Percentiles rank a stretch among this genome's conserved stretches.
Evolutionary conservation across 2,888 invertebrate species (phyloP).

Genomic region (Coecobrya sp.): DNA sequence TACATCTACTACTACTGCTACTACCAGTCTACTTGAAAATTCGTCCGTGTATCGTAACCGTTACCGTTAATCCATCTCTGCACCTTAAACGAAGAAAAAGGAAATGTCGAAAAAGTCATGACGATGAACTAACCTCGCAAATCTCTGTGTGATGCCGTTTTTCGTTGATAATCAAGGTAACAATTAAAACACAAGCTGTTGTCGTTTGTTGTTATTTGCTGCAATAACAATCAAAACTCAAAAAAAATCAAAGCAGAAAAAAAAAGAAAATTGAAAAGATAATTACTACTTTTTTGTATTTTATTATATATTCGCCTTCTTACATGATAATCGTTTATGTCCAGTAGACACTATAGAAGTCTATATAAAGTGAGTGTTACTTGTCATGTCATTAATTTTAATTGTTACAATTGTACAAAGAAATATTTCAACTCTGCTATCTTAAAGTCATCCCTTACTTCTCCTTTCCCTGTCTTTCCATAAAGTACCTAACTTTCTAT

Average conservation of each 20-base stretch:
- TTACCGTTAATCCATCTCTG: background rate
- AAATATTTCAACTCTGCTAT: no score
- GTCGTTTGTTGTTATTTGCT: conserved; percentile 4
- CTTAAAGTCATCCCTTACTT: no score
- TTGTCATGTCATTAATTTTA: background rate
- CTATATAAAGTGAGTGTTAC: background rate
- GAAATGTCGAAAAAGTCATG: conserved; percentile 15
- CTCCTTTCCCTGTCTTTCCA: no score
- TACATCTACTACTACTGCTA: conserved; percentile 17
- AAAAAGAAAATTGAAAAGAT: background rate
- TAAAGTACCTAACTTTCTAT: no score
- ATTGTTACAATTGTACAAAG: background rate
- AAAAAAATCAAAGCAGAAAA: background rate
- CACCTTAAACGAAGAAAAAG: background rate
- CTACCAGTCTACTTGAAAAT: conserved; percentile 21
- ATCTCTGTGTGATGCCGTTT: conserved; percentile 22
- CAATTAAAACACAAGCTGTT: conserved; percentile 22
- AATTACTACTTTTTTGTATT: background rate
- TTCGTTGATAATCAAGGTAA: conserved; percentile 52
- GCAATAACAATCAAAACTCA: conserved; percentile 1
- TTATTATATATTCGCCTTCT: background rate
- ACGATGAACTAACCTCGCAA: background rate
- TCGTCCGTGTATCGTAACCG: conserved; percentile 21
- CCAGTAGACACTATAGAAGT: background rate
- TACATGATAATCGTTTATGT: conserved; percentile 1